Evolutionary conservation across 2,888 invertebrate species (phyloP), one percentile per base, ranked within the genome.

Genomic region (Pristionchus arcanus): DNA sequence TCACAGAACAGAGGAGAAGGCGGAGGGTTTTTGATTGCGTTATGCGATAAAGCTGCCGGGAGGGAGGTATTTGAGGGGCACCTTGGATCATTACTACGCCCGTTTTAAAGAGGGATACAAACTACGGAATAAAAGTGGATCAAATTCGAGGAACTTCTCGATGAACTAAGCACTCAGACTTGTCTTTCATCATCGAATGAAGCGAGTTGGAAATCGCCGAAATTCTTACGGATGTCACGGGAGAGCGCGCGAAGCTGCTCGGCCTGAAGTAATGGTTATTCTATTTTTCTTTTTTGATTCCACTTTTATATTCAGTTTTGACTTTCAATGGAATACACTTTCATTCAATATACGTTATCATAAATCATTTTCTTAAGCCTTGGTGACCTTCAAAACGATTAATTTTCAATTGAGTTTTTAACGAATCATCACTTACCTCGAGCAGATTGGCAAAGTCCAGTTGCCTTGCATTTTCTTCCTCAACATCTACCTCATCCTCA

Each of bases 181-280:
- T 66, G 42, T 55, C 59, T 19, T 49, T 88, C 53, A 89, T 95
- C 95, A 71, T 94, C 93, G 77, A 94, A 94, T 28, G 92, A 92
- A 86, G 94, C 92, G 68, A 95, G 92, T 89, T 94, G 91, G 89
- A 93, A 94, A 59, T 94, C 94, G 63, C 95, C 95, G 89, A 95
- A 95, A 87, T 95, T 94, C 49, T 91, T 90, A 25, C 93, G 42
- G 28, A 87, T 87, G 25, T 87, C 87, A 9, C 55, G 49, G 4
- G 87, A 88, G 13, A 88, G 87, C 5, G 87, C 87, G 25, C 87
- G 87, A 4, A 88, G 55, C 55, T 88, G 87, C 37, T 88, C 87
- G 21, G 55, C 87, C 55, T 88, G 59, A n/a, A 66, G 0, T 25
- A 84, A 55, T 31, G 19, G 2, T 2, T 0, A 16, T n/a, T 53